Percentiles rank a stretch among this genome's conserved stretches.
Evolutionary conservation across 1,140 invertebrate genomes (phyloP).

Genomic region (Cydia amplana): DNA sequence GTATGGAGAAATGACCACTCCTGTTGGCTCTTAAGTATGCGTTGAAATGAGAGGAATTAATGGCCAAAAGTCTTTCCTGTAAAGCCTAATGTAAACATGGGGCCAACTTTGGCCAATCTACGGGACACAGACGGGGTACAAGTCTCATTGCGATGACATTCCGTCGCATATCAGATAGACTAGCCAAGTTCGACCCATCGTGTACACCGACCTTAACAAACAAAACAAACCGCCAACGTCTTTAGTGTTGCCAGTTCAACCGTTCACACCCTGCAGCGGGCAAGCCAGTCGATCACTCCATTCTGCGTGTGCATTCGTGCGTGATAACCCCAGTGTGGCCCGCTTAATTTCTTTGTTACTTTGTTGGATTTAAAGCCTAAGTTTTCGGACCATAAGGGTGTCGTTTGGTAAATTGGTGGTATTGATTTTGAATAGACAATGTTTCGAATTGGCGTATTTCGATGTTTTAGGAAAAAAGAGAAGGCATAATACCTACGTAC

Average conservation of each 20-base stretch:
- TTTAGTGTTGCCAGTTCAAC: conserved; percentile 24
- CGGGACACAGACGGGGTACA: no score
- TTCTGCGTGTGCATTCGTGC: conserved; percentile 68
- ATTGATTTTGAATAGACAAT: neutral
- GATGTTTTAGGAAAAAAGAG: neutral
- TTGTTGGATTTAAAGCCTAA: conserved; percentile 30
- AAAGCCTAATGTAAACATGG: no score
- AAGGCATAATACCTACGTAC: no score
- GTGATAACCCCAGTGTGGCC: conserved; percentile 45
- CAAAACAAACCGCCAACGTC: neutral
- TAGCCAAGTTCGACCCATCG: no score
- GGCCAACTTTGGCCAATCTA: no score
- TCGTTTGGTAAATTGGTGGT: neutral
- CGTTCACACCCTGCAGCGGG: conserved; percentile 34
- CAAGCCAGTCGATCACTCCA: conserved; percentile 54
- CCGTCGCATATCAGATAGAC: no score
- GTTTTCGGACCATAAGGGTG: conserved; percentile 30
- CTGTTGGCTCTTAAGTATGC: no score
- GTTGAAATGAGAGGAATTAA: no score
- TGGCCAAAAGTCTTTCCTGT: no score
- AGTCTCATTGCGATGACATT: no score
- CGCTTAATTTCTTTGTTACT: conserved; percentile 31
- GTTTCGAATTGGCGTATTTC: neutral
- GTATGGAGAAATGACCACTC: no score
- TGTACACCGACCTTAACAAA: neutral